phyloP scores from a whole-genome alignment of 2,113 vertebrate species.

The Myiagra hebetior region DNA sequence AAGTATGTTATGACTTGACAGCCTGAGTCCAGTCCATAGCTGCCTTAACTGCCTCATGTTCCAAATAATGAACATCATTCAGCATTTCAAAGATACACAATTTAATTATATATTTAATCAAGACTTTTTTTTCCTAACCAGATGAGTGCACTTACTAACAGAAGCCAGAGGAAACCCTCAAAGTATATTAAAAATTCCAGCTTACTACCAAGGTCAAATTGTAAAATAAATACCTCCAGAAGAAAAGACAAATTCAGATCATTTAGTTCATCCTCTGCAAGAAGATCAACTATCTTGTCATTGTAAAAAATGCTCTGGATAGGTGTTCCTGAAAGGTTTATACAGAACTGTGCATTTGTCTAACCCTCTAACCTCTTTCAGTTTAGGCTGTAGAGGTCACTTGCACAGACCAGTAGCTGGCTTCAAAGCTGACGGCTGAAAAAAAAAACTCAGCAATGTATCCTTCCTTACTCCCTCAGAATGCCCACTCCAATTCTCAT shows the following conservation, averaged over 20 bases:
- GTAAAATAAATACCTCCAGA: neutral
- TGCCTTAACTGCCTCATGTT: neutral
- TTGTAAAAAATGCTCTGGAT: neutral
- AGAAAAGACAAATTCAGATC: neutral
- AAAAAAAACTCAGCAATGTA: constrained; percentile 6
- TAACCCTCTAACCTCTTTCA: constrained; percentile 53
- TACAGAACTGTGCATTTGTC: neutral
- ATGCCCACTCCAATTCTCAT: constrained; percentile 40
- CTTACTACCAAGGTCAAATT: neutral
- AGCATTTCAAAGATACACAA: neutral
- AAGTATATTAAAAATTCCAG: neutral
- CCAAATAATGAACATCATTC: neutral
- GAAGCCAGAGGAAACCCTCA: neutral
- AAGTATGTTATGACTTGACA: neutral
- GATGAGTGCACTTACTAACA: neutral
- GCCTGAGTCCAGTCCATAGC: neutral
- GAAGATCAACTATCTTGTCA: neutral
- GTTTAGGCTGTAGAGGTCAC: constrained; percentile 34
- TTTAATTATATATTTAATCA: neutral
- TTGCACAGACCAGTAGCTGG: constrained; percentile 55
- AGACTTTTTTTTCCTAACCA: neutral
- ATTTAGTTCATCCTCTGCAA: neutral
- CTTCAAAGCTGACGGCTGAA: constrained; percentile 63
- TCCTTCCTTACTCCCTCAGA: constrained; percentile 6
- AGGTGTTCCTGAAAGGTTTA: constrained; percentile 11